Base-by-base conservation (phyloP, 2,888 invertebrate species). In the Melanargia galathea region DNA sequence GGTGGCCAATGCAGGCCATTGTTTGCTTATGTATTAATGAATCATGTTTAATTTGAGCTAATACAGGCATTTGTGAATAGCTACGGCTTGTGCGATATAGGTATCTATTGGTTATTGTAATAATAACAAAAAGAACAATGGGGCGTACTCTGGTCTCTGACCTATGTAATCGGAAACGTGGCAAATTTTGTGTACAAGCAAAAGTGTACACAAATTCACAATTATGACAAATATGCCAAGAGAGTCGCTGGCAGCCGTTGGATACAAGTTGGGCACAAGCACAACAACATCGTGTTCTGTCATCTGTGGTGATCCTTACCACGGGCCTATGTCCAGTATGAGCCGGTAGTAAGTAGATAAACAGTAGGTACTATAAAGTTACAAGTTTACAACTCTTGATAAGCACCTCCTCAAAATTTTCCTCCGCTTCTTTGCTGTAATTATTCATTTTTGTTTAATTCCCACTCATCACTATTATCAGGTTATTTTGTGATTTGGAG, bases 11-110 rank as follows among this genome's bases (percentile, higher is more conserved):
- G 57, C 30, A 49, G 60, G 46, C 35, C 24, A 58, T 55, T 63
- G 63, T 55, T 61, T 38, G 40, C 24, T 61, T 60, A 30, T 26
- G 10, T 38, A 30, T 54, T 46, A 48, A 40, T 66, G 63, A 61
- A 55, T 63, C 65, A 65, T 60, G 10, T 11, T 51, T 40, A 11
- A 35, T 52, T 52, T 52, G 52, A 52, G 20, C 51, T 51, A 35
- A 52, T 52, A 20, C 52, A 33, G n/a, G 20, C 52, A 52, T 20
- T 52, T 52, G n/a, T 49, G 49, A 49, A 26, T 49, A 16, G 26
- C 8, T 49, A 10, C 16, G 30, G 26, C 2, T 46, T 30, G 16
- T 16, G 26, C 11, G 10, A 40, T 40, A 55, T 22, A 8, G 26
- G 16, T 49, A 49, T 2, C 16, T 49, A 26, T 7, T 10, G 26